phyloP scores from a whole-genome alignment of 2,113 vertebrate genomes.

The Carassius auratus region DNA sequence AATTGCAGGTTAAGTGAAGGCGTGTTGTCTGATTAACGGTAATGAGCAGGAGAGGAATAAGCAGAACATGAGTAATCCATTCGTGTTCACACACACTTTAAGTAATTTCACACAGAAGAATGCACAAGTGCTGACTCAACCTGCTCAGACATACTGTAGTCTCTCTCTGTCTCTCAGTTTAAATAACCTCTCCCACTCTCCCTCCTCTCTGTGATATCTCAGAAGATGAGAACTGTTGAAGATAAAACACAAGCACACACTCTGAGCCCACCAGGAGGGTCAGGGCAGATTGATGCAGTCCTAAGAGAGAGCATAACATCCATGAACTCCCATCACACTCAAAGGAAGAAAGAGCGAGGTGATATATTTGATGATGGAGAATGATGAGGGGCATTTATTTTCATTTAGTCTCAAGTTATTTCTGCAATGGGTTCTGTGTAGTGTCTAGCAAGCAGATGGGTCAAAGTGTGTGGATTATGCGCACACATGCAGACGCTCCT shows the following conservation, averaged over 20 bases:
- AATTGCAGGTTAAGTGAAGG: constrained; percentile 38
- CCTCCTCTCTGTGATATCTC: constrained; percentile 24
- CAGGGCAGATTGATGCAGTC: constrained; percentile 37
- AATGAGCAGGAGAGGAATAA: neutral
- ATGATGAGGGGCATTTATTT: constrained; percentile 45
- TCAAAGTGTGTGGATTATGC: constrained; percentile 9
- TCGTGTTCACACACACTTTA: neutral
- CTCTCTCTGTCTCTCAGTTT: constrained; percentile 11
- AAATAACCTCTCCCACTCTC: constrained; percentile 33
- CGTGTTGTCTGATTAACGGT: constrained; percentile 12
- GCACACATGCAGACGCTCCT: neutral
- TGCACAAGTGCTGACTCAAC: constrained; percentile 16
- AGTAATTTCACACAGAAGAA: neutral
- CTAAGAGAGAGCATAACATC: constrained; percentile 42
- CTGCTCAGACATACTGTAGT: neutral
- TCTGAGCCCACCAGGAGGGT: constrained; percentile 26
- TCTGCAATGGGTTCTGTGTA: constrained; percentile 32
- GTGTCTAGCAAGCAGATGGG: constrained; percentile 33
- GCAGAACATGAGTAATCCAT: neutral
- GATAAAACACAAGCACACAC: constrained; percentile 38
- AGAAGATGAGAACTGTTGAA: constrained; percentile 29
- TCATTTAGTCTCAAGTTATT: constrained; percentile 43
- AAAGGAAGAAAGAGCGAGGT: constrained; percentile 15
- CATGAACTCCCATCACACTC: constrained; percentile 38
- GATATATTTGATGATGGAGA: constrained; percentile 46